phyloP scores from a whole-genome alignment of 1,140 invertebrate genomes.

The Oreohelix idahoensis region DNA sequence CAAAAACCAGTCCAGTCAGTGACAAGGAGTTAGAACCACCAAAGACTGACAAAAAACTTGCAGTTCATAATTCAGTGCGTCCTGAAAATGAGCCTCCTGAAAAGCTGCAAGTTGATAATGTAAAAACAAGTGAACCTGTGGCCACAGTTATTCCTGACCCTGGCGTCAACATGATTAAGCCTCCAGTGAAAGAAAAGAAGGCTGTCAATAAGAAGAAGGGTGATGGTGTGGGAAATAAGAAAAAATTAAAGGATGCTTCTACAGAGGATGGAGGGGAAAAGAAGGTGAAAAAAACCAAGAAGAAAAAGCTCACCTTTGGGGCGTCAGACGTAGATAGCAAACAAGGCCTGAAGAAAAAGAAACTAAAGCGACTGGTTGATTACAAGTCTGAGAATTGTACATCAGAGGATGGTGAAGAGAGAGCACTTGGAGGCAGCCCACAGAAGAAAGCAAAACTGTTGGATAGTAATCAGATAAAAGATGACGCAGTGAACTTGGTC shows the following conservation, averaged over 20 bases:
- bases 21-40: slow-evolving; percentile 15
- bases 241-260: slow-evolving; percentile 18
- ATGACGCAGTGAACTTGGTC: not conserved
- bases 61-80: not conserved
- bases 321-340: slow-evolving; percentile 29
- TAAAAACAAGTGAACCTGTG: not conserved
- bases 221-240: slow-evolving; percentile 19
- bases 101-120: not conserved
- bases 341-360: slow-evolving; percentile 38
- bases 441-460: slow-evolving; percentile 14
- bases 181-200: slow-evolving; percentile 17
- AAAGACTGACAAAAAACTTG: not conserved
- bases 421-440: slow-evolving; percentile 7
- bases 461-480: not conserved
- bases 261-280: slow-evolving; percentile 24
- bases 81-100: not conserved
- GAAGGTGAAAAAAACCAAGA: slow-evolving; percentile 33
- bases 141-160: not conserved
- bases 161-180: not conserved
- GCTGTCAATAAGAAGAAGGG: slow-evolving; percentile 24
- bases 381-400: slow-evolving; percentile 35
- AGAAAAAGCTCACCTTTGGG: slow-evolving; percentile 39
- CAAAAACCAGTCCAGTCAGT: slow-evolving; percentile 25
- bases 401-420: slow-evolving; percentile 32
- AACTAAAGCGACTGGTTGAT: slow-evolving; percentile 29